Conservation (phyloP, 2,113 vertebrate species). For the Cnemophilus loriae region DNA sequence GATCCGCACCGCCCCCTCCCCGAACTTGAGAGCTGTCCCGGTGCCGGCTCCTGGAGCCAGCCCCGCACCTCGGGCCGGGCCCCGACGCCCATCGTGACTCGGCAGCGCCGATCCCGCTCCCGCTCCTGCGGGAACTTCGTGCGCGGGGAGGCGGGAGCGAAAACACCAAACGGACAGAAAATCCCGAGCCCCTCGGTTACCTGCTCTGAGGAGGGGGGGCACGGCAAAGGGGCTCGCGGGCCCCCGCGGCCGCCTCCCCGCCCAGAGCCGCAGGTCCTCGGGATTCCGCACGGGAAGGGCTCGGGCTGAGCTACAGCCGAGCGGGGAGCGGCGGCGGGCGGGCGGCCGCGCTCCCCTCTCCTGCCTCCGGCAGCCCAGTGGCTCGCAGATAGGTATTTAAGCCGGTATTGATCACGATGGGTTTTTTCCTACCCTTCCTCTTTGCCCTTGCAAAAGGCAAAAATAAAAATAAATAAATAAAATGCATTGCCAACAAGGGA, state of each 20-base stretch:
- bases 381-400: neutral
- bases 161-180: neutral
- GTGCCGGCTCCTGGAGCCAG: neutral
- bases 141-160: neutral
- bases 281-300: neutral
- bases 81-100: constrained; percentile 19
- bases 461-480: neutral
- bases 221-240: neutral
- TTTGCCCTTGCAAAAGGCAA: neutral
- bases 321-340: neutral
- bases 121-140: neutral
- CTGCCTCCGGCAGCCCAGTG: neutral
- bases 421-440: neutral
- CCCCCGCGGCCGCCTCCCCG: neutral
- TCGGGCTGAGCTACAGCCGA: neutral
- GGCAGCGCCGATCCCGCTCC: neutral
- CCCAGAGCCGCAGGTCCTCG: neutral
- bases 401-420: neutral
- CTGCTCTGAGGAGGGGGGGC: neutral
- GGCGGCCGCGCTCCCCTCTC: neutral
- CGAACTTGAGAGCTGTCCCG: neutral
- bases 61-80: neutral
- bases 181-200: neutral
- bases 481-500: neutral
- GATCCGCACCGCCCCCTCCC: neutral